Evolutionary conservation across 2,888 invertebrate genomes (phyloP).

Genomic region (Invenusta paracnida): DNA sequence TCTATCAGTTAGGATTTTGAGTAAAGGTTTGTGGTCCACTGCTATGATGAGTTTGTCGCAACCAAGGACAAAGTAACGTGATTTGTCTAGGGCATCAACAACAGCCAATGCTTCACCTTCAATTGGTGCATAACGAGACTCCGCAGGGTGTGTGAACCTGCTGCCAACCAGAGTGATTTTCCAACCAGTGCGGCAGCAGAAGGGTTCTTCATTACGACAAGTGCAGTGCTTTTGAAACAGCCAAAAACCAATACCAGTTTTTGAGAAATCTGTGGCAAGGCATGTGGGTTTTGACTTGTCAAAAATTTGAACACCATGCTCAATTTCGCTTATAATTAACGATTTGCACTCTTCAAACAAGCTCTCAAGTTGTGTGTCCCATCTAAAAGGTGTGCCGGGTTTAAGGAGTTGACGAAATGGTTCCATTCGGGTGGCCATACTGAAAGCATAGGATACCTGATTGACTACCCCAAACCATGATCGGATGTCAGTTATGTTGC

Average conservation of each 20-base stretch:
- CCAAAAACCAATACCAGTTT: background rate
- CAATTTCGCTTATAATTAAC: background rate
- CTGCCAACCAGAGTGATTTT: too few relatives aligned
- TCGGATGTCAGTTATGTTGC: background rate
- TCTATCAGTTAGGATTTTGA: constrained; percentile 43
- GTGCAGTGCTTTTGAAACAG: background rate
- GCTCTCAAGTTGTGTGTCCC: background rate
- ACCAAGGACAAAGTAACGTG: too few relatives aligned
- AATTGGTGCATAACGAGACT: too few relatives aligned
- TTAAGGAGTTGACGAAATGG: background rate
- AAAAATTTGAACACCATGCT: background rate
- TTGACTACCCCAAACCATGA: background rate
- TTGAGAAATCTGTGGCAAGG: background rate
- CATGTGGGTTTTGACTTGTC: background rate
- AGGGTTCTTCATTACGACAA: background rate
- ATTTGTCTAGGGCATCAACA: too few relatives aligned
- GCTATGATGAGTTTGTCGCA: too few relatives aligned
- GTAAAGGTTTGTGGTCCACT: constrained; percentile 45
- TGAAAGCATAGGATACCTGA: background rate
- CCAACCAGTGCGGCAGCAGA: background rate
- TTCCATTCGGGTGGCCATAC: background rate
- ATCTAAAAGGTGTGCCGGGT: background rate
- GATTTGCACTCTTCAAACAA: background rate
- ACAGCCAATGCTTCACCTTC: too few relatives aligned
- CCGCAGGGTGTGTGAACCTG: too few relatives aligned